Base-by-base conservation (phyloP, 2,797 vertebrate genomes). In the Chloroceryle amazona region DNA sequence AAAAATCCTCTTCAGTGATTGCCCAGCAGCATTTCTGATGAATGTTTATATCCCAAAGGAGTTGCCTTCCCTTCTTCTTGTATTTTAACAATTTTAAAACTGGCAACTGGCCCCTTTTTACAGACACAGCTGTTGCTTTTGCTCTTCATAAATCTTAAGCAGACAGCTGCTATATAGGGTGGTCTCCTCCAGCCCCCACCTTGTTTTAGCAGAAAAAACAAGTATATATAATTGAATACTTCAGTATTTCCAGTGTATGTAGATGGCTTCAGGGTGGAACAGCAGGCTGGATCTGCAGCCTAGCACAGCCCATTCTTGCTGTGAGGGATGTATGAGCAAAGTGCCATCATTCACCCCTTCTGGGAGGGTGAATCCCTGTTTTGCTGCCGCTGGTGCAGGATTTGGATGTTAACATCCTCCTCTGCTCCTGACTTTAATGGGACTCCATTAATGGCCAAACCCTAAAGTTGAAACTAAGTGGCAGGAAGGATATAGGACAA, bases 401-500 rank as follows among this genome's bases (percentile, higher is more conserved):
- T 7, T 58, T 46, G 37, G 5, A 35, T 61, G 20, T 33, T 83
- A 74, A 80, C 35, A 42, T 25, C n/a, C 42, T 63, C 42, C 49
- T 58, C 65, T 57, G 52, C 52, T 86, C 60, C 37, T 52, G 11
- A 6, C 28, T 70, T 17, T 10, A 49, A 57, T 72, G 57, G 78
- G 86, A 78, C 15, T 9, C 52, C 4, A 14, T 41, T 88, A 73
- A 70, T 29, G 39, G 41, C 46, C 58, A 83, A 71, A 20, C 20
- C 18, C 29, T 70, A 47, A 58, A 5, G 11, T 37, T 92, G 44
- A 39, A 80, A 17, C 21, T 37, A 15, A 35, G 25, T 17, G 37
- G 6, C 71, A 85, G 91, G 91, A 95, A 95, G 87, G 91, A 91
- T 37, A 21, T 15, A n/a, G 65, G 52, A 94, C 68, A 83, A 68